Conservation (phyloP, 1,140 invertebrate species). For the Dinoponera quadriceps region DNA sequence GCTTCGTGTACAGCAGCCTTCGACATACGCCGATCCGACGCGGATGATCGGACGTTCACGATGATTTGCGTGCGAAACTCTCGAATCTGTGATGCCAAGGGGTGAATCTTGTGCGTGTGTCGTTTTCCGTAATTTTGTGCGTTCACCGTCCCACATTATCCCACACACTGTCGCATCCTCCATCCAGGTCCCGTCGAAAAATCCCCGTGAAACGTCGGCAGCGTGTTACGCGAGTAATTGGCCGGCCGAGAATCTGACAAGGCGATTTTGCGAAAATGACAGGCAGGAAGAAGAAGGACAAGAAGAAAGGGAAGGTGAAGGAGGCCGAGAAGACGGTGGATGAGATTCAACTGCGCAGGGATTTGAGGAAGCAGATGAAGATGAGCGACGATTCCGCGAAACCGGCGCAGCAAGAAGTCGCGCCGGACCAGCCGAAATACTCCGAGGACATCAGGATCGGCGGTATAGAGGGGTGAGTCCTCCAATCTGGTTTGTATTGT, state of each 20-base stretch:
- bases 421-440: slow-evolving; percentile 11
- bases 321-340: slow-evolving; percentile 38
- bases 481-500: too few relatives aligned
- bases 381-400: background rate
- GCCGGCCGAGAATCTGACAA: background rate
- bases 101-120: too few relatives aligned
- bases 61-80: too few relatives aligned
- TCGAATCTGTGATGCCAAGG: too few relatives aligned
- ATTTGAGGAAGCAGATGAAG: slow-evolving; percentile 62
- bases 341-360: slow-evolving; percentile 69
- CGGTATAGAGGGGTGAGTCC: slow-evolving; percentile 84
- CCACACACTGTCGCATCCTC: background rate
- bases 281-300: slow-evolving; percentile 58
- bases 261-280: slow-evolving; percentile 51
- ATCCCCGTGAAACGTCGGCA: background rate
- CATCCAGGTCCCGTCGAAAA: slow-evolving; percentile 16
- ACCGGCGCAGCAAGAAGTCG: background rate
- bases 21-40: too few relatives aligned
- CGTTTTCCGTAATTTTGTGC: too few relatives aligned
- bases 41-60: too few relatives aligned
- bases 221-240: background rate
- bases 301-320: slow-evolving; percentile 42
- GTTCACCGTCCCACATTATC: background rate
- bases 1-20: too few relatives aligned
- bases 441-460: slow-evolving; percentile 78